Evolutionary conservation across 2,797 vertebrate species (phyloP), one percentile per base, ranked within the genome.

Genomic region (Esox lucius): DNA sequence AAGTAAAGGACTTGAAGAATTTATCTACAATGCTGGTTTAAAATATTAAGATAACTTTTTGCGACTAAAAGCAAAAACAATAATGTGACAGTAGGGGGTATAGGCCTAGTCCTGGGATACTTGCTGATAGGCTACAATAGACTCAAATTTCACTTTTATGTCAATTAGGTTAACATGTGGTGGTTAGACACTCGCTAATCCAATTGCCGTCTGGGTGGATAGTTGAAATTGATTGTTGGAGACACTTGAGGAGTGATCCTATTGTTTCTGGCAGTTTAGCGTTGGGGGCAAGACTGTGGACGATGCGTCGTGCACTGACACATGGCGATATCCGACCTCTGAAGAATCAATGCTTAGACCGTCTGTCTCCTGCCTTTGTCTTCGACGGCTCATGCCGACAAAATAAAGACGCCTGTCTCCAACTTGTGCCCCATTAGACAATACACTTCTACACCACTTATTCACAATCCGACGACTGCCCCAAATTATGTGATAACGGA

Each of bases 331-430:
- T 86, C 87, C 86, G 83, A 88, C 90, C 86, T 91, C 86, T 85
- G 87, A 90, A 88, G 89, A 92, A 94, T 95, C 92, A 94, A 94
- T 94, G 93, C 90, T 95, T 92, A 94, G 93, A 92, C 93, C 90
- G 86, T 84, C 89, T 92, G 93, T 93, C 93, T 94, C 92, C 91
- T 88, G 89, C 90, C 86, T 91, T 93, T 94, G 92, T 94, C 91
- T 91, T 85, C 81, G 16, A 74, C 61, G 79, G 84, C 91, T 93
- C 89, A 90, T 84, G 91, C 86, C 86, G 86, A 87, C 88, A 90
- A 86, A 90, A 90, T 84, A 86, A 90, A 92, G 93, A 92, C 93
- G 90, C 86, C 91, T 92, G 93, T 92, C 94, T 94, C 90, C 91
- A 93, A 90, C 88, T 90, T 87, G 90, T 86, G 88, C 90, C 91